A percentile compares a stretch with the other conserved stretches of the same genome.
These are phyloP conservation scores for Drosophila lowei DNA, from an alignment of 1,140 invertebrate genomes.

Conservation along the genomic window DNA sequence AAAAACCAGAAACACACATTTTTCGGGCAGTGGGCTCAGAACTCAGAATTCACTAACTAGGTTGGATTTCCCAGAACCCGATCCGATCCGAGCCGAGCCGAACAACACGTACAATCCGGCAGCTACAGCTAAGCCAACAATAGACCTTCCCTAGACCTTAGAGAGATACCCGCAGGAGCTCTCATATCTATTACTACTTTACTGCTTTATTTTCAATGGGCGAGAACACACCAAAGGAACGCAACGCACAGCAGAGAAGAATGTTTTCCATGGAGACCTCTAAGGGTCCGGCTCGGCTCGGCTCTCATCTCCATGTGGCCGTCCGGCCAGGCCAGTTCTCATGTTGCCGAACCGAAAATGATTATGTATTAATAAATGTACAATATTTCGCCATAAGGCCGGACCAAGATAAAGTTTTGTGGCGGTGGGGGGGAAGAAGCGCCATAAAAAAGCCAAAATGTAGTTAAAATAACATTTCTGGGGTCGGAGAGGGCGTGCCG, in stretches of 20 bases:
- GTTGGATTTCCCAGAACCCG: constrained; percentile 65
- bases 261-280: constrained; percentile 49
- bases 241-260: constrained; percentile 9
- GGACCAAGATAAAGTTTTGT: constrained; percentile 14
- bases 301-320: constrained; percentile 39
- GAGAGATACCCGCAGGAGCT: constrained; percentile 16
- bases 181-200: constrained; percentile 70
- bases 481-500: constrained; percentile 27
- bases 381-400: constrained; percentile 57
- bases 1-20: constrained; percentile 37
- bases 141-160: constrained; percentile 27
- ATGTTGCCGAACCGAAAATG: constrained; percentile 62
- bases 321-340: constrained; percentile 44
- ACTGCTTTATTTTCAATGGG: constrained; percentile 71
- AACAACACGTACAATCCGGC: constrained; percentile 42
- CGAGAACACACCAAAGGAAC: constrained; percentile 24
- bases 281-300: constrained; percentile 16
- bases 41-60: constrained; percentile 54
- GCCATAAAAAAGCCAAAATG: constrained; percentile 63
- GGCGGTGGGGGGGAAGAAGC: constrained; percentile 14
- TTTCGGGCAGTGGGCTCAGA: constrained; percentile 60
- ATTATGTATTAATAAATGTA: constrained; percentile 79
- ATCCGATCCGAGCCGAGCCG: constrained; percentile 22
- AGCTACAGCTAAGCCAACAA: constrained; percentile 12
- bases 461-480: constrained; percentile 73